These are phyloP conservation scores for Cephalopterus ornatus DNA, from an alignment of 2,113 vertebrate genomes.

Conservation along the genomic window DNA sequence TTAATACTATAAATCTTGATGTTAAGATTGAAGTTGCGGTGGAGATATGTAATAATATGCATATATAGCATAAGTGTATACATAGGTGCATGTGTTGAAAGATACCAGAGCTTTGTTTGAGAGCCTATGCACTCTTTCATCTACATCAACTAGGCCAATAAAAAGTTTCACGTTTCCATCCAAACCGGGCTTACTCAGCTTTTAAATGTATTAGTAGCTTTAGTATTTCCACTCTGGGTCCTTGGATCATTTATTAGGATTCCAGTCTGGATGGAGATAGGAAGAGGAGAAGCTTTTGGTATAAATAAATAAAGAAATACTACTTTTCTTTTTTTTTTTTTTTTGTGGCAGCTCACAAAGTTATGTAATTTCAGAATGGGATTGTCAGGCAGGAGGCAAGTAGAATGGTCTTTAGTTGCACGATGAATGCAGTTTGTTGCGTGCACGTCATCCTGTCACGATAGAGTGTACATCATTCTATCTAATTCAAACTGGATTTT, in stretches of 20 bases:
- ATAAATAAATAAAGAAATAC: not conserved
- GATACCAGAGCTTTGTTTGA: not conserved
- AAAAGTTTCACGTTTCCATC: not conserved
- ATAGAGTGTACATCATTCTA: fast-evolving
- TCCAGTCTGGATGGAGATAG: not conserved
- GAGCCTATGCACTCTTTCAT: not conserved
- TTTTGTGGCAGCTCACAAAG: not conserved
- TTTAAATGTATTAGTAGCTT: not conserved
- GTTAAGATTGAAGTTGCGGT: not conserved
- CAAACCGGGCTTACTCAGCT: not conserved
- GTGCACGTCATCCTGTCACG: fast-evolving
- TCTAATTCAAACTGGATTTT: not conserved
- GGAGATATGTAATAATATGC: not conserved
- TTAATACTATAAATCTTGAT: not conserved
- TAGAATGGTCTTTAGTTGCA: not conserved
- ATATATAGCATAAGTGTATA: not conserved
- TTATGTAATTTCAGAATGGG: not conserved
- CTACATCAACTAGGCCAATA: not conserved
- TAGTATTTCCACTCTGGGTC: not conserved
- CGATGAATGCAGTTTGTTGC: not conserved
- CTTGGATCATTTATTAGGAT: not conserved
- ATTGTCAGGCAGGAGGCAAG: not conserved
- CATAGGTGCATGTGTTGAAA: fast-evolving
- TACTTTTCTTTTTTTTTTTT: not conserved
- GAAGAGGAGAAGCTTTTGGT: not conserved